Percentiles rank a stretch among this genome's conserved stretches.
phyloP scores from a whole-genome alignment of 2,888 invertebrate genomes.

The Ormyrus labotus region DNA sequence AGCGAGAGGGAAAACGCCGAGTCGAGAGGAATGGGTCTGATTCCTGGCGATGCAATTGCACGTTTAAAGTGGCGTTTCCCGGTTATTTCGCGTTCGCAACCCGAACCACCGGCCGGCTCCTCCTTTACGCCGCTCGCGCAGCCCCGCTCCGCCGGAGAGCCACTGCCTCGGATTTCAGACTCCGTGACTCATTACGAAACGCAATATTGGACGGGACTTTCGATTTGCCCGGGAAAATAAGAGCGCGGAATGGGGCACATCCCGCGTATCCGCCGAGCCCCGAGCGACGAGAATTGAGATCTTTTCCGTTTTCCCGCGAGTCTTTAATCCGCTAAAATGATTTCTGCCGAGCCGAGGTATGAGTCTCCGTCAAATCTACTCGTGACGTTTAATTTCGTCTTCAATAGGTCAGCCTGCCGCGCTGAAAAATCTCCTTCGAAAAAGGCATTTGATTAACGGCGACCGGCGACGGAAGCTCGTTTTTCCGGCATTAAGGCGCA shows the following conservation, averaged over 20 bases:
- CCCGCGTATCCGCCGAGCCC: background rate
- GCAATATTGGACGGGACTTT: conserved; percentile 62
- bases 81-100: conserved; percentile 72
- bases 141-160: conserved; percentile 58
- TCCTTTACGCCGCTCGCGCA: conserved; percentile 1
- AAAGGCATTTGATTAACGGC: conserved; percentile 5
- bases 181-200: conserved; percentile 64
- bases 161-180: conserved; percentile 63
- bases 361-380: conserved; percentile 41
- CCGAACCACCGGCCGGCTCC: conserved; percentile 58
- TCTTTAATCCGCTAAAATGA: conserved; percentile 16
- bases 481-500: background rate
- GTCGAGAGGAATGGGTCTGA: conserved; percentile 72
- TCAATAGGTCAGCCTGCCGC: conserved; percentile 13
- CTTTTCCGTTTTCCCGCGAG: conserved; percentile 10
- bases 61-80: conserved; percentile 74
- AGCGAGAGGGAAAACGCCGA: conserved; percentile 59
- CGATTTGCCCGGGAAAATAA: conserved; percentile 48
- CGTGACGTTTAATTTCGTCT: conserved; percentile 42
- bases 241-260: conserved; percentile 33
- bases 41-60: conserved; percentile 76
- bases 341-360: conserved; percentile 29
- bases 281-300: conserved; percentile 21
- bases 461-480: background rate
- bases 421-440: conserved; percentile 17